A percentile compares a stretch with the other conserved stretches of the same genome.
phyloP scores from a whole-genome alignment of 2,888 invertebrate species.

The Synanthedon tipuliformis region DNA sequence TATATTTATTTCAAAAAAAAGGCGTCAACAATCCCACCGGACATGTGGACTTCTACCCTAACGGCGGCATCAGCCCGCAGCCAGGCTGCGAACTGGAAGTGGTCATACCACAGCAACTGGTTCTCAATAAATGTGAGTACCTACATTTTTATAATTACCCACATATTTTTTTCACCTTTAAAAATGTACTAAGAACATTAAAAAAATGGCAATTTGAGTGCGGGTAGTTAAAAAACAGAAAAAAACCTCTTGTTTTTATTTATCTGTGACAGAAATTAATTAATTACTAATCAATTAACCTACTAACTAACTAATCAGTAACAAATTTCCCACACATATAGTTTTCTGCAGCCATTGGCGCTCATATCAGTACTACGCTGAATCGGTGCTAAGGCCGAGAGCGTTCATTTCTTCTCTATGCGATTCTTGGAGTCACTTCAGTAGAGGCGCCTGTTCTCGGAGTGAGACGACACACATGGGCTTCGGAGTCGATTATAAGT shows the following conservation, averaged over 20 bases:
- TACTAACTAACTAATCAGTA: no score
- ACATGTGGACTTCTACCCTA: slow-evolving; percentile 75
- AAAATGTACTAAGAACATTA: no score
- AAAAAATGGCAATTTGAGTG: no score
- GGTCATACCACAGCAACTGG: slow-evolving; percentile 50
- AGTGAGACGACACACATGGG: slow-evolving; percentile 55
- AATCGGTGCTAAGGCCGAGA: slow-evolving; percentile 62
- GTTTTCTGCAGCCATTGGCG: slow-evolving; percentile 77
- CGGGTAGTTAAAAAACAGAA: no score
- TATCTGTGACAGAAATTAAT: no score
- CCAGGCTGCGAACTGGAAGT: slow-evolving; percentile 72
- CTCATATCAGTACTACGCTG: slow-evolving; percentile 71
- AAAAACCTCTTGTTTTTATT: no score
- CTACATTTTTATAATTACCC: no score
- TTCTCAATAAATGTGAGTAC: slow-evolving; percentile 54
- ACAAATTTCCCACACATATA: slow-evolving; percentile 14
- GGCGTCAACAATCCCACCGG: slow-evolving; percentile 63
- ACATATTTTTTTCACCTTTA: no score
- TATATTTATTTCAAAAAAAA: no score
- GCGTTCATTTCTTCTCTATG: slow-evolving; percentile 63
- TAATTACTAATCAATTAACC: no score
- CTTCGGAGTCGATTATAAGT: slow-evolving; percentile 53
- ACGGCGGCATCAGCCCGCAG: slow-evolving; percentile 72
- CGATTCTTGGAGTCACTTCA: slow-evolving; percentile 54
- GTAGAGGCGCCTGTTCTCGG: slow-evolving; percentile 45